A percentile compares a stretch with the other conserved stretches of the same genome.
Evolutionary conservation across 1,140 invertebrate genomes (phyloP).

Genomic region (Manduca sexta): DNA sequence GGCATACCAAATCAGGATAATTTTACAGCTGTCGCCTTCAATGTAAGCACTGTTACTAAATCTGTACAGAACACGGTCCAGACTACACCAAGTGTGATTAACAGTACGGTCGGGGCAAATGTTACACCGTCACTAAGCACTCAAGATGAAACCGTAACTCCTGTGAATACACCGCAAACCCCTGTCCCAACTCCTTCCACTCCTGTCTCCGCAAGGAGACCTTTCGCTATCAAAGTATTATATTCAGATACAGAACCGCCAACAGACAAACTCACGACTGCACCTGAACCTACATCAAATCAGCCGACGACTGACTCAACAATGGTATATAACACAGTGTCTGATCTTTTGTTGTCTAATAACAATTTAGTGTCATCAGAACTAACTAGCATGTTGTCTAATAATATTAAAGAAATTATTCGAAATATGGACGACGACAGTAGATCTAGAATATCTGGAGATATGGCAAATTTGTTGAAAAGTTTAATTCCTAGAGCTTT

Average conservation of each 20-base stretch:
- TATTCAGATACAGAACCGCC: constrained; percentile 62
- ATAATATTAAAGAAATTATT: constrained; percentile 64
- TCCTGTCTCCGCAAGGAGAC: constrained; percentile 61
- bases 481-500: constrained; percentile 53
- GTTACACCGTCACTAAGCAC: constrained; percentile 51
- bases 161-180: constrained; percentile 43
- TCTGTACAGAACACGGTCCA: constrained; percentile 66
- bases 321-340: constrained; percentile 68
- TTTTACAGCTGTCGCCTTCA: constrained; percentile 26
- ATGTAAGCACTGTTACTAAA: constrained; percentile 67
- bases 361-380: constrained; percentile 63
- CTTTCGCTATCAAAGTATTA: constrained; percentile 67
- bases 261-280: constrained; percentile 55
- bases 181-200: constrained; percentile 46
- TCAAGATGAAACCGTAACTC: constrained; percentile 34
- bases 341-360: constrained; percentile 65
- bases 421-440: constrained; percentile 59
- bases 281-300: constrained; percentile 42
- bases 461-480: constrained; percentile 61
- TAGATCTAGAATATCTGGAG: constrained; percentile 54
- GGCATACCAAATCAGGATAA: constrained; percentile 43
- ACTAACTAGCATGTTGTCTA: constrained; percentile 70
- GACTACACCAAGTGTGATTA: constrained; percentile 64
- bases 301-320: constrained; percentile 55
- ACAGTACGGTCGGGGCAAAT: constrained; percentile 55